phyloP scores from a whole-genome alignment of 2,888 invertebrate genomes.

The Tethea ocularis region DNA sequence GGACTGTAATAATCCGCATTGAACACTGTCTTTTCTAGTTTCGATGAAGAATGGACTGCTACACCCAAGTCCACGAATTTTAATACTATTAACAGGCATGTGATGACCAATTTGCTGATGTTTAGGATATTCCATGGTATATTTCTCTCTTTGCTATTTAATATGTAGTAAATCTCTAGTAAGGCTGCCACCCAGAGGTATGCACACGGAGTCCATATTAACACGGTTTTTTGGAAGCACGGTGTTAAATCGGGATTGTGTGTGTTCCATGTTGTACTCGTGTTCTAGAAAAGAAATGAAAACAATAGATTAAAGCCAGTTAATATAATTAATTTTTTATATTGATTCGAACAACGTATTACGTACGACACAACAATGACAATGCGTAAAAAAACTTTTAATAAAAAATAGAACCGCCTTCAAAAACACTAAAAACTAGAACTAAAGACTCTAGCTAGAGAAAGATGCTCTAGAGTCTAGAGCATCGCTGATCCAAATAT shows the following conservation, averaged over 20 bases:
- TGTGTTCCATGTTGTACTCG: constrained; percentile 90
- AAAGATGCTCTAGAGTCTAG: no score
- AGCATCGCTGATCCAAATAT: no score
- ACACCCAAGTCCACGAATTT: constrained; percentile 87
- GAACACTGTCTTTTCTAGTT: constrained; percentile 78
- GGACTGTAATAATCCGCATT: constrained; percentile 91
- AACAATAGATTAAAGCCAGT: not conserved
- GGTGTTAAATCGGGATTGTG: constrained; percentile 92
- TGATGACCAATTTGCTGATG: constrained; percentile 87
- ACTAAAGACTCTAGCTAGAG: no score
- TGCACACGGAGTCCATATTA: constrained; percentile 94
- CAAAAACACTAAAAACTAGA: no score
- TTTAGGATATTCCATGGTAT: constrained; percentile 91
- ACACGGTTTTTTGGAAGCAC: constrained; percentile 95
- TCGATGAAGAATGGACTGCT: constrained; percentile 82
- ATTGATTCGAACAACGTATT: not conserved
- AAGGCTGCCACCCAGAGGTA: constrained; percentile 91
- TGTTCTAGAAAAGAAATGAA: constrained; percentile 85
- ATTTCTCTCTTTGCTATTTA: constrained; percentile 89
- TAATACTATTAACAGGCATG: constrained; percentile 85
- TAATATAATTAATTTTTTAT: no score
- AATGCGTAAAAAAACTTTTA: no score
- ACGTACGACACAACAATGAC: not conserved
- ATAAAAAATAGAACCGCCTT: no score
- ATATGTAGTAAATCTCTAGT: constrained; percentile 89